Evolutionary conservation across 2,797 vertebrate species (phyloP), one percentile per base, ranked within the genome.

Genomic region (Amazona finschi): DNA sequence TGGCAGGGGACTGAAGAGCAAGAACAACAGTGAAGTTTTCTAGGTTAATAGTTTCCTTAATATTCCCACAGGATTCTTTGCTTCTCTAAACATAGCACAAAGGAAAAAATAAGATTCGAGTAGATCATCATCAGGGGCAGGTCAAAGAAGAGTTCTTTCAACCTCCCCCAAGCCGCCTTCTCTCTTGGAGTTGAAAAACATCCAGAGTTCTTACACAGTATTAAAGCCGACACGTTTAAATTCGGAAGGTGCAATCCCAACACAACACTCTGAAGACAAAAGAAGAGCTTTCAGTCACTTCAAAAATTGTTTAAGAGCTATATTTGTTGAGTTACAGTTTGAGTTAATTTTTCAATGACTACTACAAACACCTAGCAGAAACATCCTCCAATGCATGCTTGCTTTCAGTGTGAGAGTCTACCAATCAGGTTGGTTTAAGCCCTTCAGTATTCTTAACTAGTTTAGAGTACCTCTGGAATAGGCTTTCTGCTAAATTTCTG

Each of bases 31-130:
- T 53, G 44, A 82, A 96, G 64, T 93, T 94, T 97, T 96, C 90
- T 96, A 87, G 74, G 91, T 94, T 97, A 96, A 95, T 91, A 90
- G 93, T 90, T 96, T 97, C 95, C 96, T 95, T 85, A 77, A 89
- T 96, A 96, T 94, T 95, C 95, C 93, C 91, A 90, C 8, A 65
- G 95, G 96, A 93, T 80, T 94, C 65, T 38, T 93, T 28, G 36
- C 46, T 86, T 77, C 80, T 96, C 95, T 94, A 97, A 97, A 96
- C 87, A 95, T 97, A 96, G 96, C 41, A 0, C 74, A 90, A 90
- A 94, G 87, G 83, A 87, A 94, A 94, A 94, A 95, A 94, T 84
- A 94, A 75, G 72, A 84, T 81, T 72, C 1, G 3, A 87, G 58
- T 9, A 82, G 85, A 93, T 92, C 87, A 91, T 89, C 87, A 77